These are phyloP conservation scores for Noturus placidus DNA, from an alignment of 2,113 vertebrate species.

Conservation along the genomic window DNA sequence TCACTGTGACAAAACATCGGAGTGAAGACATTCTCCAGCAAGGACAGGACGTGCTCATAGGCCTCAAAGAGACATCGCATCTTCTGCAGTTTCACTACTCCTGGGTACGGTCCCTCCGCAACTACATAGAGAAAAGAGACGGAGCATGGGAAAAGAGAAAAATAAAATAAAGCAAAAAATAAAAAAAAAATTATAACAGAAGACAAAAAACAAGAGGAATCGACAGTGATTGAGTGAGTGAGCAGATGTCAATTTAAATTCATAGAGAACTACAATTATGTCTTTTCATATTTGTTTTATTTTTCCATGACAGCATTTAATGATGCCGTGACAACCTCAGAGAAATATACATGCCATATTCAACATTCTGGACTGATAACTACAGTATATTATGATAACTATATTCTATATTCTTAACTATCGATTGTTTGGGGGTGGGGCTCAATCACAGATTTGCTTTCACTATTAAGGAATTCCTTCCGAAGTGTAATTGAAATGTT, in stretches of 20 bases:
- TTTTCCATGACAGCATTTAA: not conserved
- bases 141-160: not conserved
- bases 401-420: not conserved
- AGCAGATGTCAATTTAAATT: not conserved
- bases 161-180: not conserved
- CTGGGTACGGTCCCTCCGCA: slow-evolving; percentile 79
- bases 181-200: not conserved
- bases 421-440: not conserved
- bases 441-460: not conserved
- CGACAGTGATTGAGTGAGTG: no score
- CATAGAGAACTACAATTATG: no score
- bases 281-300: not conserved
- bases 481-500: not conserved
- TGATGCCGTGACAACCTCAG: not conserved
- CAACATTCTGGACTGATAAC: not conserved
- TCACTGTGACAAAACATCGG: slow-evolving; percentile 98
- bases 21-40: slow-evolving; percentile 92
- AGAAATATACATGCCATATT: not conserved
- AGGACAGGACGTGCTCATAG: slow-evolving; percentile 92
- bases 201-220: not conserved
- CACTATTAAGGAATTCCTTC: not conserved
- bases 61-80: slow-evolving; percentile 93
- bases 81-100: slow-evolving; percentile 91
- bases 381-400: no score
- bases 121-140: slow-evolving; percentile 68